Evolutionary conservation across 2,888 invertebrate genomes (phyloP).

Genomic region (Oscheius sp.): DNA sequence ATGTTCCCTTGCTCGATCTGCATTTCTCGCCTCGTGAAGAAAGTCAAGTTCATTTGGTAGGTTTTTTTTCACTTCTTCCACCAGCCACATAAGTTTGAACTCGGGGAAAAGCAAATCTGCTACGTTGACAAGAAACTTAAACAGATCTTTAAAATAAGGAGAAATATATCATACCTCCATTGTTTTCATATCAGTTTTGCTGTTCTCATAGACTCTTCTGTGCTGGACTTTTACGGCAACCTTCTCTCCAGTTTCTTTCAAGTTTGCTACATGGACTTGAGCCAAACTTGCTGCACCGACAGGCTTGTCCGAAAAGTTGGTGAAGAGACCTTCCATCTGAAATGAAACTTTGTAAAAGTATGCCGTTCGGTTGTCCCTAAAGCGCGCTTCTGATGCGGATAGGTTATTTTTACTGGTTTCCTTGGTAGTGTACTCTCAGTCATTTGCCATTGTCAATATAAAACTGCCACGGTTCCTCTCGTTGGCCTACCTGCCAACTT

Average conservation of each 20-base stretch:
- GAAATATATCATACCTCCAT: constrained; percentile 82
- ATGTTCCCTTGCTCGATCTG: constrained; percentile 83
- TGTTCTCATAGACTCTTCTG: constrained; percentile 87
- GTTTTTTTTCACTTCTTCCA: constrained; percentile 84
- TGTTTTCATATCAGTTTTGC: constrained; percentile 89
- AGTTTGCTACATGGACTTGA: constrained; percentile 60
- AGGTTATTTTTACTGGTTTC: no score
- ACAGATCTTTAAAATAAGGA: constrained; percentile 28
- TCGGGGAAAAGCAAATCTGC: constrained; percentile 92
- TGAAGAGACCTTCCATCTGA: constrained; percentile 78
- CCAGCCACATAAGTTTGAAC: constrained; percentile 94
- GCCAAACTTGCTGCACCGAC: constrained; percentile 95
- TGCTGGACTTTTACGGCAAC: constrained; percentile 99
- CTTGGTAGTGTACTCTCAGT: no score
- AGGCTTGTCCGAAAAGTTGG: constrained; percentile 85
- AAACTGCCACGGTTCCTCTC: no score
- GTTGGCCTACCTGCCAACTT: no score
- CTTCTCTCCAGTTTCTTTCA: constrained; percentile 75
- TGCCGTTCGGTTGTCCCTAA: no score
- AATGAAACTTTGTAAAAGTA: no score
- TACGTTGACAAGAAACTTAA: constrained; percentile 82
- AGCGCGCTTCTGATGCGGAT: no score
- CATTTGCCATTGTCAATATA: no score
- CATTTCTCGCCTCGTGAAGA: constrained; percentile 88
- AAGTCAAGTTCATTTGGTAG: constrained; percentile 91